Conservation (phyloP, 2,797 vertebrate genomes). For the Eulemur albifrons region DNA sequence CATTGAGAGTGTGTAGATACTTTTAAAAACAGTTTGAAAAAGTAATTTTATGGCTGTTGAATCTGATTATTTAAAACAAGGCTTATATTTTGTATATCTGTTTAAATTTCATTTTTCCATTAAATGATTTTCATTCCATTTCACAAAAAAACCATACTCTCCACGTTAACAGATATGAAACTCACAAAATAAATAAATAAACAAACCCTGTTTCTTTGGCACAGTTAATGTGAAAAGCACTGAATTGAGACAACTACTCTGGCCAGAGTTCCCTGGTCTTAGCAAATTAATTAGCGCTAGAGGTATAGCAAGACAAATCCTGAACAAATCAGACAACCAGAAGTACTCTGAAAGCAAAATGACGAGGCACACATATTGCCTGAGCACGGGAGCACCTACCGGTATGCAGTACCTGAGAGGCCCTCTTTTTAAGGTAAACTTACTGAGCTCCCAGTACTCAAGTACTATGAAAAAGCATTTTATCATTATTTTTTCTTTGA, state of each 20-base stretch:
- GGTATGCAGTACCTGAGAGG: background rate
- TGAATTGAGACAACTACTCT: background rate
- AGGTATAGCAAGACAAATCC: background rate
- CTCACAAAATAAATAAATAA: background rate
- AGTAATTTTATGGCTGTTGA: background rate
- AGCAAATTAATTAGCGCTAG: conserved; percentile 27
- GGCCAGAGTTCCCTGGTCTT: background rate
- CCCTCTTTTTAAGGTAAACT: background rate
- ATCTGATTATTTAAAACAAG: background rate
- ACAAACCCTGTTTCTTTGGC: background rate
- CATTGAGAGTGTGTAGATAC: background rate
- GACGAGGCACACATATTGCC: background rate
- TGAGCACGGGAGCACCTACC: background rate
- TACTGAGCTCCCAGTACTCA: background rate
- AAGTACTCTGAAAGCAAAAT: background rate
- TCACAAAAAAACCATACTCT: background rate
- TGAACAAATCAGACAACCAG: background rate
- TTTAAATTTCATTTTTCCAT: background rate
- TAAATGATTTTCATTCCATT: background rate
- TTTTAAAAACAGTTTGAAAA: background rate
- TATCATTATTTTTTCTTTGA: background rate
- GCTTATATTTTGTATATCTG: background rate
- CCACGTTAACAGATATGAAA: background rate
- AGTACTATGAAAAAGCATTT: background rate
- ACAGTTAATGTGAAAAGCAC: background rate